Evolutionary conservation across 2,113 vertebrate species (phyloP).

Genomic region (Hemichromis elongatus): DNA sequence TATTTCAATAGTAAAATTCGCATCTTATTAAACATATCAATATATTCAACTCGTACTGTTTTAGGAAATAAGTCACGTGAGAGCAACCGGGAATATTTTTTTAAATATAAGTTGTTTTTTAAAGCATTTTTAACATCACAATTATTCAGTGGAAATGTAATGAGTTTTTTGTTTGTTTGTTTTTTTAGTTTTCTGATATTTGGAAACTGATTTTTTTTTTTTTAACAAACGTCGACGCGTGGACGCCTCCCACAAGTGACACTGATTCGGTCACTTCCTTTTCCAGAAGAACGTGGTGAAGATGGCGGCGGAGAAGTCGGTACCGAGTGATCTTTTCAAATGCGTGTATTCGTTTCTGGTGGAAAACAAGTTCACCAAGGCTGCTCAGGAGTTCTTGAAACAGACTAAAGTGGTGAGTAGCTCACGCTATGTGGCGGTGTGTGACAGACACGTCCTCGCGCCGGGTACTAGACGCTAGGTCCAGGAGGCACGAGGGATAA

Average conservation of each 20-base stretch:
- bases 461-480: not conserved
- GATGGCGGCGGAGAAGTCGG: slow-evolving; percentile 71
- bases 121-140: not conserved
- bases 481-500: not conserved
- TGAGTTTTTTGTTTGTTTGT: too few species aligned
- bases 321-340: slow-evolving; percentile 76
- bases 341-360: slow-evolving; percentile 75
- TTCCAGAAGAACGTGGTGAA: slow-evolving; percentile 55
- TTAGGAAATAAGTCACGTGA: not conserved
- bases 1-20: not conserved
- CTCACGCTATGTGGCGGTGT: not conserved
- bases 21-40: not conserved
- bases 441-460: not conserved
- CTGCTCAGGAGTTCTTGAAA: slow-evolving; percentile 71
- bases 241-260: slow-evolving; percentile 16
- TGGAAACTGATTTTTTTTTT: not conserved
- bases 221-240: not conserved
- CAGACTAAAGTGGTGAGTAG: slow-evolving; percentile 75
- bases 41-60: not conserved
- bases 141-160: not conserved
- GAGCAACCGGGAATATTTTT: not conserved
- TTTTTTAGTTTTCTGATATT: too few species aligned
- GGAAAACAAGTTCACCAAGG: slow-evolving; percentile 78
- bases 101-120: not conserved
- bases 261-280: not conserved